phyloP scores from a whole-genome alignment of 2,113 vertebrate species.

The Notechis scutatus region DNA sequence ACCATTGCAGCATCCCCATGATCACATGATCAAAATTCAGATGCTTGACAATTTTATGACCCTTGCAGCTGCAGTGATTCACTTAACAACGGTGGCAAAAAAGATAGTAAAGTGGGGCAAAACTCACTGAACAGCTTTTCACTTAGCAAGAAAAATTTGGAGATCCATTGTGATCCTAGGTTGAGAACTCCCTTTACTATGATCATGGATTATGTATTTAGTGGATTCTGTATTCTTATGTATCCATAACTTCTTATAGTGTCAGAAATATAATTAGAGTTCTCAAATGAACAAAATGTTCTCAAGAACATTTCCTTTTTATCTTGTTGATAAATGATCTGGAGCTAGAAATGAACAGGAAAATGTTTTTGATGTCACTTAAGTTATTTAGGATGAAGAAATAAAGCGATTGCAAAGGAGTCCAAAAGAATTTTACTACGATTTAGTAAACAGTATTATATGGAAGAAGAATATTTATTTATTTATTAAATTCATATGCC shows the following conservation, averaged over 20 bases:
- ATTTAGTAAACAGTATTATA: not conserved
- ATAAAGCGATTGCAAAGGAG: not conserved
- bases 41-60: not conserved
- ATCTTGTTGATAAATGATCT: not conserved
- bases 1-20: not conserved
- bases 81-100: not conserved
- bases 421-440: not conserved
- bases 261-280: not conserved
- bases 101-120: not conserved
- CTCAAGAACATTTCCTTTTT: not conserved
- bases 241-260: not conserved
- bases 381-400: not conserved
- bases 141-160: not conserved
- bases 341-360: not conserved
- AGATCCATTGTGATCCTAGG: not conserved
- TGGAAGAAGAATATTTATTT: not conserved
- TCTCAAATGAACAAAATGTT: not conserved
- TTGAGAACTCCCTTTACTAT: not conserved
- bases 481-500: not conserved
- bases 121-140: not conserved
- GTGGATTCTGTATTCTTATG: not conserved
- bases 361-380: not conserved
- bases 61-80: not conserved
- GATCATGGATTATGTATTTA: not conserved
- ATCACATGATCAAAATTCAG: not conserved